phyloP scores from a whole-genome alignment of 2,797 vertebrate species.

The Toxotes lorentzi region DNA sequence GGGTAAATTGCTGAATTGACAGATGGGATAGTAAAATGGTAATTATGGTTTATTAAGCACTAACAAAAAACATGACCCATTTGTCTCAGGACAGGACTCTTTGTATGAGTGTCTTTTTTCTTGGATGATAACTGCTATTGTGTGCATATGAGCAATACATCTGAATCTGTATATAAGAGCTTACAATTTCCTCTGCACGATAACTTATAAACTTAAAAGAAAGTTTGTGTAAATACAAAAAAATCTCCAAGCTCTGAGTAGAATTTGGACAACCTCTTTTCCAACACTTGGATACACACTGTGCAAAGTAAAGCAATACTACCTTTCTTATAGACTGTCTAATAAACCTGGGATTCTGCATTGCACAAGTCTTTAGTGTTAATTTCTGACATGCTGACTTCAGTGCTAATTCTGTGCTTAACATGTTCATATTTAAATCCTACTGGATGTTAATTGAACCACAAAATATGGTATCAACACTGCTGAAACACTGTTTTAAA shows the following conservation, averaged over 20 bases:
- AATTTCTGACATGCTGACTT: slow-evolving; percentile 1
- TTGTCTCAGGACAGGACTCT: slow-evolving; percentile 64
- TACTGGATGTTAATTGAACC: background rate
- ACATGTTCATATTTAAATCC: background rate
- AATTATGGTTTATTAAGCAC: slow-evolving; percentile 67
- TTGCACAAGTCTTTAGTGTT: slow-evolving; percentile 28
- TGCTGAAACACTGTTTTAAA: background rate
- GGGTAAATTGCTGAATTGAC: slow-evolving; percentile 64
- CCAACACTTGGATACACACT: slow-evolving; percentile 52
- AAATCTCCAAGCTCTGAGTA: slow-evolving; percentile 15
- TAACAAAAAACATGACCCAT: slow-evolving; percentile 60
- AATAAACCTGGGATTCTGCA: slow-evolving; percentile 78
- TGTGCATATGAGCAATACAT: slow-evolving; percentile 50
- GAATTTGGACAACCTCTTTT: slow-evolving; percentile 53
- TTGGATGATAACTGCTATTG: slow-evolving; percentile 41
- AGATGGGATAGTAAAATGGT: slow-evolving; percentile 64
- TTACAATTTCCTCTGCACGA: slow-evolving; percentile 45
- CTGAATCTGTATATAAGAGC: slow-evolving; percentile 47
- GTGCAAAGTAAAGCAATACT: slow-evolving; percentile 61
- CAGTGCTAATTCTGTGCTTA: background rate
- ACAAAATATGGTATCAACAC: background rate
- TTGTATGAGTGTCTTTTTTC: slow-evolving; percentile 49
- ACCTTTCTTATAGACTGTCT: slow-evolving; percentile 59
- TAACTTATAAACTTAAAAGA: slow-evolving; percentile 49
- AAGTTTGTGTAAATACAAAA: slow-evolving; percentile 56